These are phyloP conservation scores for Nemotelus nigrinus DNA, from an alignment of 2,888 invertebrate genomes.

Conservation along the genomic window DNA sequence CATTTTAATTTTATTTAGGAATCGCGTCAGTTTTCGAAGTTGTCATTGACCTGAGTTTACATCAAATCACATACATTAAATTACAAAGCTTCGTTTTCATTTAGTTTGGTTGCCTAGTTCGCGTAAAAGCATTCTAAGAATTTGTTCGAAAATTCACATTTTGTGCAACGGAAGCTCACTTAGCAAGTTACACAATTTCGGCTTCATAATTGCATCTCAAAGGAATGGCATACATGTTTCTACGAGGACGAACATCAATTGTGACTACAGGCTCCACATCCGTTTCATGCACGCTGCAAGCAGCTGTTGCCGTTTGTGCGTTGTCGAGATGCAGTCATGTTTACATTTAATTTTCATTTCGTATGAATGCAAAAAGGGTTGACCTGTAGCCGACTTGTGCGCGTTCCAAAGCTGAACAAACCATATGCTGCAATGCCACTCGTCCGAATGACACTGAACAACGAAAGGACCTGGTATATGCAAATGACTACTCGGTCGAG, in stretches of 20 bases:
- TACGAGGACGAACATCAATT: background rate
- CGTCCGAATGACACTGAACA: constrained; percentile 4
- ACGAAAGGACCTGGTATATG: constrained; percentile 16
- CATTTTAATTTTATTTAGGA: too few species aligned
- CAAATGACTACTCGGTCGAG: constrained; percentile 41
- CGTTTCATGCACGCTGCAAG: background rate
- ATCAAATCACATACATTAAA: too few species aligned
- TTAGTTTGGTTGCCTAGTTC: too few species aligned
- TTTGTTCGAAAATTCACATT: too few species aligned
- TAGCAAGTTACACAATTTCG: constrained; percentile 12
- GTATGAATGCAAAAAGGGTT: constrained; percentile 30
- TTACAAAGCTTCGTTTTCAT: too few species aligned
- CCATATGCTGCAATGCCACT: background rate
- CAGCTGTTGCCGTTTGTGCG: background rate
- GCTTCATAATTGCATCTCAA: constrained; percentile 37
- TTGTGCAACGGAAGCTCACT: too few species aligned
- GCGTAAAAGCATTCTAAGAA: too few species aligned
- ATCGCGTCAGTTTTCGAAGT: too few species aligned
- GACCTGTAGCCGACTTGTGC: background rate
- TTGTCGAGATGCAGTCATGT: constrained; percentile 21
- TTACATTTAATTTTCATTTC: constrained; percentile 39
- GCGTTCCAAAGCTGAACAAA: background rate
- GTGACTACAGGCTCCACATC: background rate
- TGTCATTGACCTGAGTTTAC: too few species aligned
- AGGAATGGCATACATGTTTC: background rate